Base-by-base conservation (phyloP, 2,888 invertebrate species). In the Leptopterna dolabrata region DNA sequence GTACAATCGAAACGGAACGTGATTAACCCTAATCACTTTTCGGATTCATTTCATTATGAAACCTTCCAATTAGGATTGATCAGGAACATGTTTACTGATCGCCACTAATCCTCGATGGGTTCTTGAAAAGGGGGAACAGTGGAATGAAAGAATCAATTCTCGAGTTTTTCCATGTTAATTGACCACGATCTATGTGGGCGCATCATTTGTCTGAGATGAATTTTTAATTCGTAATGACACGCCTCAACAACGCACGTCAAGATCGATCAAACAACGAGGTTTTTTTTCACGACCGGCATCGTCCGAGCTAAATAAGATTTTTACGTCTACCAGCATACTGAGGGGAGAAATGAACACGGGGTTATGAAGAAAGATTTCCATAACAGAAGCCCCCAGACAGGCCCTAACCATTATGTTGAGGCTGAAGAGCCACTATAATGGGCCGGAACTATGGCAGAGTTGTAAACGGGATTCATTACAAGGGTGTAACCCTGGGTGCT, bases 391-490 rank as follows among this genome's bases (percentile, higher is more conserved):
- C 63, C 63, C 24, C 70, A 43, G 83, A 41, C 36, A 45, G 24
- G 13, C 51, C 45, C 24, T 14, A 51, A 81, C 81, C 73, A 73
- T 73, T 73, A 73, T 36, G 73, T 73, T 73, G 73, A 73, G 73
- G 73, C 73, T 16, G 36, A 71, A 36, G 30, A 73, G 73, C 36
- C 73, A 73, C 73, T 41, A 73, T 73, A 73, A 73, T 73, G 73
- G 73, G 73, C 16, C 30, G 9, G 78, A 78, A 78, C 78, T 78
- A 78, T 24, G 78, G 76, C 30, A 19, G 83, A 29, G 47, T 47
- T 85, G 85, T 85, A 85, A 85, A 85, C 85, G 47, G 85, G 85
- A 73, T 85, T 85, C 85, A 85, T 85, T 85, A 85, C 85, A 85
- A 73, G 76, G 85, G 85, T 29, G 47, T 73, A 73, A 85, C 85